phyloP scores from a whole-genome alignment of 2,113 vertebrate genomes.

The Eolophus roseicapilla region DNA sequence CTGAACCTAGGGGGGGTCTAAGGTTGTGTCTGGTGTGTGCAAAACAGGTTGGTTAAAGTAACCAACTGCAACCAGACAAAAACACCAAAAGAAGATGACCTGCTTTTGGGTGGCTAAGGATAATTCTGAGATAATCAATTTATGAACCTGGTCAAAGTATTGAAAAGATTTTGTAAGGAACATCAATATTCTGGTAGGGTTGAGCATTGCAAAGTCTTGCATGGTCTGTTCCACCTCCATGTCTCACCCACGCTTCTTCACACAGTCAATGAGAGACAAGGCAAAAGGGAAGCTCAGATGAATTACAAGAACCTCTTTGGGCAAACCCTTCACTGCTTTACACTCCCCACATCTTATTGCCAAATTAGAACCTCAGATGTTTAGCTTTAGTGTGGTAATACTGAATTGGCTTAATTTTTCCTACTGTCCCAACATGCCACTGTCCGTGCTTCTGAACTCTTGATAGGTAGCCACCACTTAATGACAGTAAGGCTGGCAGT shows the following conservation, averaged over 20 bases:
- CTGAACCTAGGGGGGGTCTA: not conserved
- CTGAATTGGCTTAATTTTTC: conserved; percentile 18
- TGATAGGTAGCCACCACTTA: conserved; percentile 30
- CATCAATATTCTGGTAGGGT: not conserved
- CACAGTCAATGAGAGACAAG: not conserved
- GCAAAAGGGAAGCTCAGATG: not conserved
- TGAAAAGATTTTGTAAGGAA: not conserved
- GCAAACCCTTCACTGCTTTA: not conserved
- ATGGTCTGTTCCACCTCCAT: not conserved
- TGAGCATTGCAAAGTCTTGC: not conserved
- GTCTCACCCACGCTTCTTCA: not conserved
- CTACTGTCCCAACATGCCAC: conserved; percentile 7
- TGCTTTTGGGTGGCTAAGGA: not conserved
- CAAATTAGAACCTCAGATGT: not conserved
- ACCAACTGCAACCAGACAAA: not conserved
- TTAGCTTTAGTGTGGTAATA: not conserved
- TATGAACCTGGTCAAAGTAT: not conserved
- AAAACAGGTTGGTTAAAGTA: not conserved
- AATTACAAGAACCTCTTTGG: not conserved
- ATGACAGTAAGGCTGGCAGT: conserved; percentile 34
- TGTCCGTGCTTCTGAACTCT: conserved; percentile 36
- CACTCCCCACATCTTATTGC: not conserved
- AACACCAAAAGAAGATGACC: not conserved
- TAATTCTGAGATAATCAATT: not conserved
- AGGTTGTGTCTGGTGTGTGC: rapidly evolving